Evolutionary conservation across 2,113 vertebrate species (phyloP).

Genomic region (Okapia johnstoni): DNA sequence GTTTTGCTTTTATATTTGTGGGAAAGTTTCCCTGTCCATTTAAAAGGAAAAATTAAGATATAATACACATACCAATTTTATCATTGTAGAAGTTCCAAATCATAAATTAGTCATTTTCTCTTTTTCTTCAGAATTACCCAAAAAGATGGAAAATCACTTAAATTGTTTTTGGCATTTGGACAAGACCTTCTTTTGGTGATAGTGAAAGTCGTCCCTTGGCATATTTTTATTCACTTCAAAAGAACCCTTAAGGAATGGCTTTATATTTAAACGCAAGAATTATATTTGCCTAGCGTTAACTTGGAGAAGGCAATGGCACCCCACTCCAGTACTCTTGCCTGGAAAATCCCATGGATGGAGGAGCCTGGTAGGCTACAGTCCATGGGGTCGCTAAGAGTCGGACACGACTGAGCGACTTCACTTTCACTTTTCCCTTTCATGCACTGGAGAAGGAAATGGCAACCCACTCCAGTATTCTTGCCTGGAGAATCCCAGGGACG

Average conservation of each 20-base stretch:
- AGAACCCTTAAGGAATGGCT: slow-evolving; percentile 25
- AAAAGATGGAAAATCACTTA: slow-evolving; percentile 29
- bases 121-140: not conserved
- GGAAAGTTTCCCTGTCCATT: not conserved
- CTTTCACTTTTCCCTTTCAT: too few species aligned
- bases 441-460: too few species aligned
- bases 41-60: not conserved
- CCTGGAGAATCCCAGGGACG: too few species aligned
- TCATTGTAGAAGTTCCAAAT: not conserved
- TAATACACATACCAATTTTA: not conserved
- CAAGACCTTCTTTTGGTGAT: slow-evolving; percentile 57
- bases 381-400: too few species aligned
- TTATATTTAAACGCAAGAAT: slow-evolving; percentile 67
- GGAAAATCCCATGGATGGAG: too few species aligned
- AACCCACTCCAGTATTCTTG: too few species aligned
- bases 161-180: slow-evolving; percentile 57
- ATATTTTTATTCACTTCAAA: slow-evolving; percentile 66
- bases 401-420: too few species aligned
- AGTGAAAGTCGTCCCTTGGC: slow-evolving; percentile 48
- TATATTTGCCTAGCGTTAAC: slow-evolving; percentile 48
- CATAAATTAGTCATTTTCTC: not conserved
- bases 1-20: not conserved
- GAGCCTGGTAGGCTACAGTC: too few species aligned
- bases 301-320: too few species aligned
- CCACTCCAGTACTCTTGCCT: too few species aligned